These are phyloP conservation scores for Vanessa cardui DNA, from an alignment of 2,888 invertebrate genomes.

Conservation along the genomic window DNA sequence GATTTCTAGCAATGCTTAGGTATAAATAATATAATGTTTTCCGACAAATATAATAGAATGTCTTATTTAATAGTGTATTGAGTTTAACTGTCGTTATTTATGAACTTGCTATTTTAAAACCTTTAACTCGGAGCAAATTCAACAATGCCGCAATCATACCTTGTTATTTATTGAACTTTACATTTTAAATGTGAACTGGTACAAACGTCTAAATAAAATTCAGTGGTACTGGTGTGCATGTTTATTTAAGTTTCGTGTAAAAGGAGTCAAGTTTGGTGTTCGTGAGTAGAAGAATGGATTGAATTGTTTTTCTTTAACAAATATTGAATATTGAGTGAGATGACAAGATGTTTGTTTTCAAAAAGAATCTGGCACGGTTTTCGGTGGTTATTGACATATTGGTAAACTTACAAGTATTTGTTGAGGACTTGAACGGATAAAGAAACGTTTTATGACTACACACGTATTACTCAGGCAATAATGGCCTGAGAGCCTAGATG, in stretches of 20 bases:
- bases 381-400: background rate
- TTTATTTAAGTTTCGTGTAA: constrained; percentile 1
- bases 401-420: background rate
- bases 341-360: background rate
- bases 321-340: constrained; percentile 21
- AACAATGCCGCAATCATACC: constrained; percentile 6
- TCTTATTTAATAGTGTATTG: background rate
- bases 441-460: no score
- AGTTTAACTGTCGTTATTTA: background rate
- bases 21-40: constrained; percentile 7
- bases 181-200: constrained; percentile 3
- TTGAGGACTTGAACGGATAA: background rate
- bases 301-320: constrained; percentile 18
- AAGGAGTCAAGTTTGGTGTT: constrained; percentile 17
- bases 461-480: no score
- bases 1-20: background rate
- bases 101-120: background rate
- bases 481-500: no score
- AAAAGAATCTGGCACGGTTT: background rate
- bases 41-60: background rate
- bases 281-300: constrained; percentile 17
- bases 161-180: constrained; percentile 8
- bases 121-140: background rate
- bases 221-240: background rate
- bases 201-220: constrained; percentile 1